Evolutionary conservation across 2,888 invertebrate species (phyloP).

Genomic region (Pristionchus entomophagus): DNA sequence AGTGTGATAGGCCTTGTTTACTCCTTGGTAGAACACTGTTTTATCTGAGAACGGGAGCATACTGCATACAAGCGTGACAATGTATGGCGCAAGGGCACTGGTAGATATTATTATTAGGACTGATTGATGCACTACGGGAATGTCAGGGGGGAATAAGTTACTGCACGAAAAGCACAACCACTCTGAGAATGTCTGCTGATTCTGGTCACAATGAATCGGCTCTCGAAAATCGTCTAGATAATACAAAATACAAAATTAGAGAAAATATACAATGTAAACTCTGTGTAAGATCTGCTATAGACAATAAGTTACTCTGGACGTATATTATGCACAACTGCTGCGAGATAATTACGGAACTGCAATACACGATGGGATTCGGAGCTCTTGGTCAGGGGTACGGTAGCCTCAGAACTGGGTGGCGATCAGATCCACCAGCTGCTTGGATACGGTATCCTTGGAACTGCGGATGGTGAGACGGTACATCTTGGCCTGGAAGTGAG

Average conservation of each 20-base stretch:
- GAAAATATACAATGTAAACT: no score
- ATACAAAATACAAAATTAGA: background rate
- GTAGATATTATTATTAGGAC: background rate
- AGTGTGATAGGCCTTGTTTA: no score
- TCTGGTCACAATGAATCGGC: background rate
- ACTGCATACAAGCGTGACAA: background rate
- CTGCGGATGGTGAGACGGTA: slow-evolving; percentile 97
- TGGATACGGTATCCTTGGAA: slow-evolving; percentile 94
- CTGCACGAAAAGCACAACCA: slow-evolving; percentile 3
- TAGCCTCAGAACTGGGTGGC: slow-evolving; percentile 90
- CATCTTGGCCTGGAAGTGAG: slow-evolving; percentile 84
- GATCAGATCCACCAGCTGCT: slow-evolving; percentile 92
- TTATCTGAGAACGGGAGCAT: background rate
- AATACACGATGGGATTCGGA: background rate
- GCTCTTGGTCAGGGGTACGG: background rate
- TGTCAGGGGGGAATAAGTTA: slow-evolving; percentile 9
- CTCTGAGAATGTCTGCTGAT: background rate
- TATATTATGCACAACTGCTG: background rate
- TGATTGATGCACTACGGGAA: background rate
- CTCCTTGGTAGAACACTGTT: slow-evolving; percentile 12
- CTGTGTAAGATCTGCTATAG: background rate
- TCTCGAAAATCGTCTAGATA: background rate
- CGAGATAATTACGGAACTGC: background rate
- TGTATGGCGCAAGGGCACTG: background rate
- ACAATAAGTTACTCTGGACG: background rate